Percentiles rank a stretch among this genome's conserved stretches.
Conservation (phyloP, 2,888 invertebrate species). For the Cryptocheilus praepositus region DNA sequence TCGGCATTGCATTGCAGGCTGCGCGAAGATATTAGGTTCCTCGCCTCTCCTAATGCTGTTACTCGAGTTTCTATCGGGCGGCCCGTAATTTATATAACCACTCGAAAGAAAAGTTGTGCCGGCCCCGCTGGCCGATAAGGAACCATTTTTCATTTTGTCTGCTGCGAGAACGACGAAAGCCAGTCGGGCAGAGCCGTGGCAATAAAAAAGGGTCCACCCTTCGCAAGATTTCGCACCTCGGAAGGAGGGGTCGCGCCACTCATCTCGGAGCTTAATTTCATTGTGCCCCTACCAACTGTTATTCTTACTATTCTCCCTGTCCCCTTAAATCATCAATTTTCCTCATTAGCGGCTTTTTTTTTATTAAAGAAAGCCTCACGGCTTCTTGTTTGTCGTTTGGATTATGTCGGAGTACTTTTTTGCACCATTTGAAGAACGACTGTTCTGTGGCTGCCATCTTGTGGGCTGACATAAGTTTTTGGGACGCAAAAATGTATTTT, state of each 20-base stretch:
- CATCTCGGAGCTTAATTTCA: constrained; percentile 47
- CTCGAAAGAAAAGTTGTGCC: constrained; percentile 44
- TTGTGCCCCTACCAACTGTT: constrained; percentile 26
- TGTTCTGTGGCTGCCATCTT: too few relatives aligned
- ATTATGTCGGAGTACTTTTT: too few relatives aligned
- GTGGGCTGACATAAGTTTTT: too few relatives aligned
- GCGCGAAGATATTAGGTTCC: too few relatives aligned
- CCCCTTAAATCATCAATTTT: constrained; percentile 45
- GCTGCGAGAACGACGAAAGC: constrained; percentile 32
- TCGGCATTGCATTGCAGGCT: too few relatives aligned
- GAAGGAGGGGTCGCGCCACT: constrained; percentile 23
- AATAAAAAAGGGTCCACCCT: constrained; percentile 43
- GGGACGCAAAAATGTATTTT: too few relatives aligned
- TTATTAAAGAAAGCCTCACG: constrained; percentile 29
- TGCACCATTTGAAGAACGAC: too few relatives aligned
- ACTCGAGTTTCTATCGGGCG: constrained; percentile 32
- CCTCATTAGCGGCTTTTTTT: constrained; percentile 36
- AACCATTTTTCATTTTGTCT: constrained; percentile 49
- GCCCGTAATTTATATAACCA: constrained; percentile 45
- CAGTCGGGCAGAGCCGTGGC: constrained; percentile 26
- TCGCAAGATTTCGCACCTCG: constrained; percentile 40
- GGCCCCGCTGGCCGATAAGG: constrained; percentile 40
- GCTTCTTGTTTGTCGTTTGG: constrained; percentile 30
- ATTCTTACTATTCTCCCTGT: constrained; percentile 38
- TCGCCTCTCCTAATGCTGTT: too few relatives aligned